Percentiles rank a stretch among this genome's conserved stretches.
Conservation (phyloP, 2,113 vertebrate species). For the Zootoca vivipara region DNA sequence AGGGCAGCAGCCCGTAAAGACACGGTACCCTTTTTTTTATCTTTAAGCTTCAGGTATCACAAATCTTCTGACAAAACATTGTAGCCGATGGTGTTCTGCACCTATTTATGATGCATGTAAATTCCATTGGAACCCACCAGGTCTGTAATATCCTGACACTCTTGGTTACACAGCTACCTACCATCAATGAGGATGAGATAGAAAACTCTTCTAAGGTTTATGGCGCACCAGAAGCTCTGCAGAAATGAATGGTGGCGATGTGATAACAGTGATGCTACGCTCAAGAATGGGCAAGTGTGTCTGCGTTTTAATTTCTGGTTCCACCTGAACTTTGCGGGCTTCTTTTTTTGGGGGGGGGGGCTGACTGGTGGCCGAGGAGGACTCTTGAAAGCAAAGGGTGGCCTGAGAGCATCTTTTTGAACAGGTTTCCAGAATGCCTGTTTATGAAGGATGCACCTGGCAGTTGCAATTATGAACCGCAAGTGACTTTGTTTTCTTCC, state of each 20-base stretch:
- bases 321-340: not conserved
- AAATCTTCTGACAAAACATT: not conserved
- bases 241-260: not conserved
- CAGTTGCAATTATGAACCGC: not conserved
- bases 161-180: not conserved
- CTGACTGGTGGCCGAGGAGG: not conserved
- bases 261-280: not conserved
- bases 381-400: not conserved
- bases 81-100: too few species aligned
- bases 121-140: not conserved
- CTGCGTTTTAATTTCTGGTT: not conserved
- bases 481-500: not conserved
- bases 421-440: not conserved
- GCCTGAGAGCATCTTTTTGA: not conserved
- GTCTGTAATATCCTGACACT: not conserved
- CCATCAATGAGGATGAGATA: too few species aligned
- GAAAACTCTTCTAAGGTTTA: not conserved
- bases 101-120: not conserved
- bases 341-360: not conserved
- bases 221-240: not conserved
- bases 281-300: not conserved
- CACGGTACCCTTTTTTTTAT: too few species aligned
- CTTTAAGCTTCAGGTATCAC: too few species aligned
- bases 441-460: not conserved
- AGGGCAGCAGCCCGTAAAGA: too few species aligned